Conservation (phyloP, 1,140 invertebrate genomes). For the Drosophila pruinosa region DNA sequence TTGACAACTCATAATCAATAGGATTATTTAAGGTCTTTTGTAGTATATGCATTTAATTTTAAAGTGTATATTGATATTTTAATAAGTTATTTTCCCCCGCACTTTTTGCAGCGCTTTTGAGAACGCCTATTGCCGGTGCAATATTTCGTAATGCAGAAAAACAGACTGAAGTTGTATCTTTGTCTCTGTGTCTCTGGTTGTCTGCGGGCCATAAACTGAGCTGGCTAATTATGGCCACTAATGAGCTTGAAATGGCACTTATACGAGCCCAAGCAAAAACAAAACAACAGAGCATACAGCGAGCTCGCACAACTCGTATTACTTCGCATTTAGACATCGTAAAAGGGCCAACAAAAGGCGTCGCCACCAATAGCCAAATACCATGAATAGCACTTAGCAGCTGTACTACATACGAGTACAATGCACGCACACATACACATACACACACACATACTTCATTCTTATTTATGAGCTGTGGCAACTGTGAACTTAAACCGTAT, state of each 20-base stretch:
- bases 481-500: constrained; percentile 16
- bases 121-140: background rate
- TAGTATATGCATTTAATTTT: background rate
- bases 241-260: constrained; percentile 80
- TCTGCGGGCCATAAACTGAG: constrained; percentile 72
- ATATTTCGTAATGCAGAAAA: constrained; percentile 26
- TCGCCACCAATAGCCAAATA: constrained; percentile 27
- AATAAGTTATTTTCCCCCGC: no score
- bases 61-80: no score
- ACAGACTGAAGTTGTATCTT: constrained; percentile 40
- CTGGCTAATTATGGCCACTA: constrained; percentile 77
- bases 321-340: constrained; percentile 36
- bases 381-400: constrained; percentile 2
- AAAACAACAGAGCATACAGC: constrained; percentile 4
- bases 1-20: background rate
- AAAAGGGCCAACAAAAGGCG: constrained; percentile 32
- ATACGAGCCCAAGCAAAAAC: constrained; percentile 48
- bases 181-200: constrained; percentile 43
- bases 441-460: background rate
- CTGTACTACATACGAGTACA: background rate
- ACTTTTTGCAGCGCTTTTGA: constrained; percentile 6
- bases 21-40: background rate
- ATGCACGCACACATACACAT: background rate
- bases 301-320: constrained; percentile 12
- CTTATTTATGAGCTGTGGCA: constrained; percentile 38